These are phyloP conservation scores for Micrastur ruficollis DNA, from an alignment of 2,797 vertebrate genomes.

Conservation along the genomic window DNA sequence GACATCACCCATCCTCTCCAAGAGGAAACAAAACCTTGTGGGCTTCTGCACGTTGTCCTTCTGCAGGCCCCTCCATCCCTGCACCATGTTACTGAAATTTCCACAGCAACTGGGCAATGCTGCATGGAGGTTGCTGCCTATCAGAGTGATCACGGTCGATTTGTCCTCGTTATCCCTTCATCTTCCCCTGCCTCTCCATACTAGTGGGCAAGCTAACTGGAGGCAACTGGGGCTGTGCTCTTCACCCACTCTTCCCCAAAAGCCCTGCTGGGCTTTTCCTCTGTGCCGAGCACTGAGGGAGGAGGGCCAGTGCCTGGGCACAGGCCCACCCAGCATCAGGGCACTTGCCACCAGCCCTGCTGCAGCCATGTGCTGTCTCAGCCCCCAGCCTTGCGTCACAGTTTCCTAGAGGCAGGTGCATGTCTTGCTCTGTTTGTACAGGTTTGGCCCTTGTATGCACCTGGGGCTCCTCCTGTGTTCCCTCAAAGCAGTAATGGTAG, in stretches of 20 bases:
- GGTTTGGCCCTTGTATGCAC: background rate
- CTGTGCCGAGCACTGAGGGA: background rate
- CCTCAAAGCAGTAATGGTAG: background rate
- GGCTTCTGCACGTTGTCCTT: background rate
- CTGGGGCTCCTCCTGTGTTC: background rate
- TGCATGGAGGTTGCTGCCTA: background rate
- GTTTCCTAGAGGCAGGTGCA: background rate
- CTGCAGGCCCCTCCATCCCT: background rate
- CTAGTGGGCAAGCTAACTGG: background rate
- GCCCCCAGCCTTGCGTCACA: accelerated
- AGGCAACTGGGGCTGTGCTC: background rate
- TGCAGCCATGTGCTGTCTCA: background rate
- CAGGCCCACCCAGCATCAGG: accelerated
- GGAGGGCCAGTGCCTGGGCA: background rate
- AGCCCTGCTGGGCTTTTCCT: background rate
- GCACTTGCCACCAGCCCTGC: background rate
- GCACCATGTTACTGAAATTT: accelerated
- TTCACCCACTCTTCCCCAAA: background rate
- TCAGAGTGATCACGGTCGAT: accelerated
- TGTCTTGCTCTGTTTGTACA: background rate
- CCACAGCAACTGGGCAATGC: accelerated
- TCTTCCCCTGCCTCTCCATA: background rate
- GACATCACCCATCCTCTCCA: background rate
- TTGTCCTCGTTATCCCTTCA: background rate
- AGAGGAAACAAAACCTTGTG: background rate